Conservation (phyloP, 2,888 invertebrate genomes). For the Athripsodes cinereus region DNA sequence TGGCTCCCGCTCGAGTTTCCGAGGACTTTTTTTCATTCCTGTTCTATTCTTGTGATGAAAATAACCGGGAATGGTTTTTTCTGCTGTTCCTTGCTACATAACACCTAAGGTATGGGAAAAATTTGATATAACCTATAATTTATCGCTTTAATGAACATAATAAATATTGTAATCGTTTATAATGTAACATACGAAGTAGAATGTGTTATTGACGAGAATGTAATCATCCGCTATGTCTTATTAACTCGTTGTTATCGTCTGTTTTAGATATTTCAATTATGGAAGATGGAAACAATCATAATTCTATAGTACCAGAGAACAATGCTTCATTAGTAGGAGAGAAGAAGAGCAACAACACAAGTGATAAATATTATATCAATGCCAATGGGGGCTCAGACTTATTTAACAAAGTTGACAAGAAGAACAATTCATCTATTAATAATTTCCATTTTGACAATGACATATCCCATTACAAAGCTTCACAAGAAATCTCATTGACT, state of each 20-base stretch:
- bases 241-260: neutral
- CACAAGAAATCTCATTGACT: neutral
- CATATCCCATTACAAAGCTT: neutral
- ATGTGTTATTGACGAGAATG: neutral
- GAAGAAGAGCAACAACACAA: neutral
- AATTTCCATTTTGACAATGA: neutral
- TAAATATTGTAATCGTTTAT: neutral
- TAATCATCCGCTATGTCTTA: no score
- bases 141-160: neutral
- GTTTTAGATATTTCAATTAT: constrained; percentile 39
- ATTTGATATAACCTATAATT: neutral
- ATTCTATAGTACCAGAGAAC: neutral
- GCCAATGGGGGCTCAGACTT: constrained; percentile 19
- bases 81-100: constrained; percentile 17
- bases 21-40: constrained; percentile 25
- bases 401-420: neutral
- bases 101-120: constrained; percentile 20
- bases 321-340: neutral
- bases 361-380: constrained; percentile 14
- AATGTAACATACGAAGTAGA: neutral
- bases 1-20: constrained; percentile 42
- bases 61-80: constrained; percentile 24
- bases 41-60: constrained; percentile 20
- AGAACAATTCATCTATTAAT: neutral
- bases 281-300: constrained; percentile 48